Percentiles rank a stretch among this genome's conserved stretches.
Evolutionary conservation across 2,113 vertebrate species (phyloP).

Genomic region (Galbula dea): DNA sequence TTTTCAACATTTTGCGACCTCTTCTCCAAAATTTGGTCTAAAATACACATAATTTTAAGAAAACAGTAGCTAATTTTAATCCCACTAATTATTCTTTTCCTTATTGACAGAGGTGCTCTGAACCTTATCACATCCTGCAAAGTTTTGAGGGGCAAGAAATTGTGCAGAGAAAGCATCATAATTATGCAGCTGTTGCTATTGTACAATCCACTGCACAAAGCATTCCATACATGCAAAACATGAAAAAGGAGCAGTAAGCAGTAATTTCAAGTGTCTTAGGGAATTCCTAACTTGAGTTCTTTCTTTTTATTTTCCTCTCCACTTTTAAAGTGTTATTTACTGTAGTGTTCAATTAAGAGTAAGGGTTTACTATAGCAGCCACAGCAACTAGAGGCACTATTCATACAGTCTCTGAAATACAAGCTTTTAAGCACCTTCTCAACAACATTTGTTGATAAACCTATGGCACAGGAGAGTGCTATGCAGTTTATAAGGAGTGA

Average conservation of each 20-base stretch:
- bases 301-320: slow-evolving; percentile 36
- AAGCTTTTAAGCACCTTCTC: slow-evolving; percentile 57
- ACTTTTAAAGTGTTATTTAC: slow-evolving; percentile 71
- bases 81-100: background rate
- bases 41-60: background rate
- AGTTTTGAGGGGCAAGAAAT: background rate
- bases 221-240: background rate
- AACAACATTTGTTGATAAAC: slow-evolving; percentile 63
- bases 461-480: slow-evolving; percentile 2
- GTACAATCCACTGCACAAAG: background rate
- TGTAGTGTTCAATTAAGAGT: slow-evolving; percentile 67
- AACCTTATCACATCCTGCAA: background rate
- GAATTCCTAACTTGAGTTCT: slow-evolving; percentile 17
- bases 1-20: background rate
- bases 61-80: background rate
- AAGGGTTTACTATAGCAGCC: slow-evolving; percentile 70
- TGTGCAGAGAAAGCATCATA: background rate
- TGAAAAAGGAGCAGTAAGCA: slow-evolving; percentile 39
- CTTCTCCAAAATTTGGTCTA: background rate
- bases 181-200: slow-evolving; percentile 31
- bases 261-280: slow-evolving; percentile 57
- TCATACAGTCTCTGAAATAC: slow-evolving; percentile 36
- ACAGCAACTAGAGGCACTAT: slow-evolving; percentile 47
- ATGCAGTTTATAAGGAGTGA: background rate
- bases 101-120: background rate